Conservation (phyloP, 2,797 vertebrate species). For the Pipistrellus pygmaeus region DNA sequence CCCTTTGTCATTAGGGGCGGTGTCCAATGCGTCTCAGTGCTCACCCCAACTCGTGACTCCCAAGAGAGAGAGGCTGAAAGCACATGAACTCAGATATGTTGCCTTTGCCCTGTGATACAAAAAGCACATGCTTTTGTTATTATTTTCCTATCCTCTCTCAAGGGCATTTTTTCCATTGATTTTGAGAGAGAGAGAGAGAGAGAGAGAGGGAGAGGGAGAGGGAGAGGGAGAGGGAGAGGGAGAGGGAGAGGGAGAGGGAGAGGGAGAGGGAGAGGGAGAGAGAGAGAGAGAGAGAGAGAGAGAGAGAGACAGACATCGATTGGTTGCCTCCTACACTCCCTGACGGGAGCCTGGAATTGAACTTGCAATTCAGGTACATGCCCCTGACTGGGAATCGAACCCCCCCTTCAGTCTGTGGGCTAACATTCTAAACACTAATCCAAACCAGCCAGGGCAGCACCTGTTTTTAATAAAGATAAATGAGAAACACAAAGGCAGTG, state of each 20-base stretch:
- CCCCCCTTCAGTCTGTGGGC: no score
- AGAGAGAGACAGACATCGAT: not conserved
- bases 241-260: no score
- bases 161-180: not conserved
- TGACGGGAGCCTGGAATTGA: no score
- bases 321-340: not conserved
- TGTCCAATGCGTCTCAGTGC: rapidly evolving
- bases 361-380: not conserved
- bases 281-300: no score
- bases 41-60: not conserved
- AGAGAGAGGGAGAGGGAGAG: no score
- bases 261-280: not conserved
- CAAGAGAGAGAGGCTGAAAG: not conserved
- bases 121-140: no score
- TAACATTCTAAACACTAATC: not conserved
- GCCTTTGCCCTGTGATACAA: not conserved
- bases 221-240: no score
- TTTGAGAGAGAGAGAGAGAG: not conserved
- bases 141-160: not conserved
- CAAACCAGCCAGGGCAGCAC: not conserved
- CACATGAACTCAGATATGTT: not conserved
- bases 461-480: not conserved
- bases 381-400: no score
- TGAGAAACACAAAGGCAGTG: not conserved
- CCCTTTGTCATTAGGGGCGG: not conserved